Conservation (phyloP, 2,113 vertebrate species). For the Laticauda laticaudata region DNA sequence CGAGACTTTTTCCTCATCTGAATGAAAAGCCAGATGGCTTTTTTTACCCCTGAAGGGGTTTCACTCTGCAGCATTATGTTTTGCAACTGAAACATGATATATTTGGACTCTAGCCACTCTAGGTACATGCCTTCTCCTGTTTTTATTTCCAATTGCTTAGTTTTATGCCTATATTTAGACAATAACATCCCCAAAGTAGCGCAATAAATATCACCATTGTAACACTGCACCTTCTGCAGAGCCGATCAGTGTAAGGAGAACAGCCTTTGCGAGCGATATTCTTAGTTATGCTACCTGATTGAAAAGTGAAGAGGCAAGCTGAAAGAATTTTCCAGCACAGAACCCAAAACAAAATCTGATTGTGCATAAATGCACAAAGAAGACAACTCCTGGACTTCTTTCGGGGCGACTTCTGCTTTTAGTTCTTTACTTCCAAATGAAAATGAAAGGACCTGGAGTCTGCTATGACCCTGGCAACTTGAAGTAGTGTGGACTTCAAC, state of each 20-base stretch:
- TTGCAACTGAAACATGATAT: slow-evolving; percentile 18
- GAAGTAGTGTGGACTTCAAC: neutral
- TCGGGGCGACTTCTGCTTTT: neutral
- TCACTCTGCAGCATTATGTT: slow-evolving; percentile 47
- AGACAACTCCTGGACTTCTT: neutral
- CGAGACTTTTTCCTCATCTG: slow-evolving; percentile 39
- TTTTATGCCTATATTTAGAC: slow-evolving; percentile 51
- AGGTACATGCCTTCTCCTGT: slow-evolving; percentile 47
- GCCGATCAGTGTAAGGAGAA: neutral
- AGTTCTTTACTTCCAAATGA: neutral
- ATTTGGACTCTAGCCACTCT: slow-evolving; percentile 30
- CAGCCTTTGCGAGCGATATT: slow-evolving; percentile 28
- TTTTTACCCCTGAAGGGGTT: slow-evolving; percentile 48
- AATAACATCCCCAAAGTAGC: slow-evolving; percentile 38
- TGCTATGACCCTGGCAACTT: slow-evolving; percentile 11
- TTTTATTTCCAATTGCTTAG: slow-evolving; percentile 54
- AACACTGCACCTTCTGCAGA: rapidly evolving
- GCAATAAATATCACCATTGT: slow-evolving; percentile 21
- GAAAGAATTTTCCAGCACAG: neutral
- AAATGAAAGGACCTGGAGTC: slow-evolving; percentile 41
- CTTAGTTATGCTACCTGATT: slow-evolving; percentile 47
- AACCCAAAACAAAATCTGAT: neutral
- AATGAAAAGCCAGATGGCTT: slow-evolving; percentile 64
- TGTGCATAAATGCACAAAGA: rapidly evolving
- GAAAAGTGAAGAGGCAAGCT: slow-evolving; percentile 22